phyloP scores from a whole-genome alignment of 2,888 invertebrate genomes.

The Barypeithes pellucidus region DNA sequence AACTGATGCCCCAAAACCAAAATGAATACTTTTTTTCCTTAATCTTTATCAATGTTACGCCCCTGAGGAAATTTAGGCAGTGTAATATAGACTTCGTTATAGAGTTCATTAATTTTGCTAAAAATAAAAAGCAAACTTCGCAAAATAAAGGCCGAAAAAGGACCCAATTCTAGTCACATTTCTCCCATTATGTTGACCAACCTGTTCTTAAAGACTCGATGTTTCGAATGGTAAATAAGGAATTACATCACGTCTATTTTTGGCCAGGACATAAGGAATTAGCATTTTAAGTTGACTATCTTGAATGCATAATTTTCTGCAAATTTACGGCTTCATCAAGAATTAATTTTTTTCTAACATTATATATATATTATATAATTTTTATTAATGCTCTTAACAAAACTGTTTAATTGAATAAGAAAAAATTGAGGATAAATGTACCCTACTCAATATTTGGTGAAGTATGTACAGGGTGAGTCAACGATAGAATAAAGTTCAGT shows the following conservation, averaged over 20 bases:
- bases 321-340: constrained; percentile 56
- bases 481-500: too few species aligned
- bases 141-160: constrained; percentile 4
- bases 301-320: constrained; percentile 58
- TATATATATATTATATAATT: too few species aligned
- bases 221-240: constrained; percentile 61
- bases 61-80: not conserved
- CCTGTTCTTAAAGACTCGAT: constrained; percentile 45
- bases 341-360: too few species aligned
- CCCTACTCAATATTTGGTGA: too few species aligned
- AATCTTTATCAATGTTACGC: not conserved
- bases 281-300: constrained; percentile 47
- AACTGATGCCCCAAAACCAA: too few species aligned
- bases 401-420: too few species aligned
- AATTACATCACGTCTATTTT: constrained; percentile 63
- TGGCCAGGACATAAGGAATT: constrained; percentile 55
- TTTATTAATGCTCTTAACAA: too few species aligned
- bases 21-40: too few species aligned
- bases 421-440: too few species aligned
- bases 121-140: not conserved
- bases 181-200: constrained; percentile 28
- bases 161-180: constrained; percentile 30
- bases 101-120: constrained; percentile 6
- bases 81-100: not conserved
- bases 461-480: too few species aligned